Percentiles rank a stretch among this genome's conserved stretches.
Evolutionary conservation across 2,113 vertebrate genomes (phyloP).

Genomic region (Myrmophylax atrothorax): DNA sequence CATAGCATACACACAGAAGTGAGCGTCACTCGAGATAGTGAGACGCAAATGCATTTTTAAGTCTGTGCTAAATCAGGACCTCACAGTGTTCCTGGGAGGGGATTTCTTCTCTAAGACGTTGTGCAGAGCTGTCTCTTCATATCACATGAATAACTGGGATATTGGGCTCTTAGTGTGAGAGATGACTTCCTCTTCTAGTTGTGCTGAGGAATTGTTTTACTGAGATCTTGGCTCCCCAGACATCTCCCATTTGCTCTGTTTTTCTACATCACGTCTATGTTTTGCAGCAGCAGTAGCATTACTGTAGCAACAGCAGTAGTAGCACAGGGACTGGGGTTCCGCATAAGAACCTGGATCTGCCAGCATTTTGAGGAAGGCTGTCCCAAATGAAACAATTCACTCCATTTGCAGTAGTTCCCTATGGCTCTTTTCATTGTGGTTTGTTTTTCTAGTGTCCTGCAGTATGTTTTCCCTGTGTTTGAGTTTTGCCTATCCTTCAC

Average conservation of each 20-base stretch:
- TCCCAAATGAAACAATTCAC: background rate
- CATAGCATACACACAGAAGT: background rate
- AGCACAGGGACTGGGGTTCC: background rate
- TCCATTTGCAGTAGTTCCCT: background rate
- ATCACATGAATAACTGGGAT: slow-evolving; percentile 29
- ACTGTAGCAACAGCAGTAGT: background rate
- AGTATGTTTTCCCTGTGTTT: background rate
- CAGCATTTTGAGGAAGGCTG: background rate
- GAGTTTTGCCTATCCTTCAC: background rate
- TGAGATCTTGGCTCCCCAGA: background rate
- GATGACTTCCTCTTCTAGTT: slow-evolving; percentile 8
- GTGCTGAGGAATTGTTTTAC: background rate
- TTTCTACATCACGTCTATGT: background rate
- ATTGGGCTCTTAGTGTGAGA: slow-evolving; percentile 27
- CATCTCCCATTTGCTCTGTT: slow-evolving; percentile 22
- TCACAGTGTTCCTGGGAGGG: slow-evolving; percentile 44
- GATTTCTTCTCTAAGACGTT: slow-evolving; percentile 41
- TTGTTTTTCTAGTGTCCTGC: background rate
- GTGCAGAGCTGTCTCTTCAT: slow-evolving; percentile 41
- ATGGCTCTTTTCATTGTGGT: background rate
- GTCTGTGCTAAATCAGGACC: slow-evolving; percentile 57
- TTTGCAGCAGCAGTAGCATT: background rate
- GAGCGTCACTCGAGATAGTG: background rate
- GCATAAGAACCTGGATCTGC: background rate
- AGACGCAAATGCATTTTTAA: slow-evolving; percentile 51